A percentile compares a stretch with the other conserved stretches of the same genome.
Conservation (phyloP, 2,113 vertebrate species). For the Saguinus imperator region DNA sequence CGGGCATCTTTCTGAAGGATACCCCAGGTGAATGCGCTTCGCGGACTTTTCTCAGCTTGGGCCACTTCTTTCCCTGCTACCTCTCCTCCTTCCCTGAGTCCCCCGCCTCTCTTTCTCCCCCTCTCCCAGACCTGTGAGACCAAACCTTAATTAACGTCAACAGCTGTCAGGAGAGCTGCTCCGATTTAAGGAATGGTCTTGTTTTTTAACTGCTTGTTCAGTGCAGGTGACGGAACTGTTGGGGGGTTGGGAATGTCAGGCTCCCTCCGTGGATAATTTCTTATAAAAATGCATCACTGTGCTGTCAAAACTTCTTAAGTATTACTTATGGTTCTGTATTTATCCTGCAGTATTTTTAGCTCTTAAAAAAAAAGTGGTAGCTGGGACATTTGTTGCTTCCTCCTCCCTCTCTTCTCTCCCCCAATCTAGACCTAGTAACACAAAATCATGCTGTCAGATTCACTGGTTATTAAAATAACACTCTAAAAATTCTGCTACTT, state of each 20-base stretch:
- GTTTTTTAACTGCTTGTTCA: neutral
- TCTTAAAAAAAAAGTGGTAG: constrained; percentile 50
- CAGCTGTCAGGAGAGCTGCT: constrained; percentile 33
- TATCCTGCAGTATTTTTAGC: constrained; percentile 76
- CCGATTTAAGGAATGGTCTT: neutral
- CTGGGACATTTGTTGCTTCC: constrained; percentile 74
- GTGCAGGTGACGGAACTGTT: neutral
- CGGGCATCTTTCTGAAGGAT: constrained; percentile 12
- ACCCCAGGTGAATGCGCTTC: constrained; percentile 19
- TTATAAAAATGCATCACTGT: constrained; percentile 48
- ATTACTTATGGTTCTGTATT: constrained; percentile 58
- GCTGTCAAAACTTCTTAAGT: constrained; percentile 58
- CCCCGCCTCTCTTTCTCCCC: no score
- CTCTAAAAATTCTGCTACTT: constrained; percentile 30
- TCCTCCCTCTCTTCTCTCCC: neutral
- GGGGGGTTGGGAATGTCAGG: neutral
- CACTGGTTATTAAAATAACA: constrained; percentile 60
- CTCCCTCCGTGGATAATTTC: neutral
- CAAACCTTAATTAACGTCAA: constrained; percentile 42
- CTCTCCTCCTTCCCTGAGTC: no score
- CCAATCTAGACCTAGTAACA: constrained; percentile 62
- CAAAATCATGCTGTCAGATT: constrained; percentile 54
- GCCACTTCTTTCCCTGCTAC: neutral
- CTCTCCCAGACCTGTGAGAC: constrained; percentile 48
- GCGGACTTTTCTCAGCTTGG: neutral